Evolutionary conservation across 2,113 vertebrate species (phyloP), one percentile per base, ranked within the genome.

Genomic region (Dipodomys spectabilis): DNA sequence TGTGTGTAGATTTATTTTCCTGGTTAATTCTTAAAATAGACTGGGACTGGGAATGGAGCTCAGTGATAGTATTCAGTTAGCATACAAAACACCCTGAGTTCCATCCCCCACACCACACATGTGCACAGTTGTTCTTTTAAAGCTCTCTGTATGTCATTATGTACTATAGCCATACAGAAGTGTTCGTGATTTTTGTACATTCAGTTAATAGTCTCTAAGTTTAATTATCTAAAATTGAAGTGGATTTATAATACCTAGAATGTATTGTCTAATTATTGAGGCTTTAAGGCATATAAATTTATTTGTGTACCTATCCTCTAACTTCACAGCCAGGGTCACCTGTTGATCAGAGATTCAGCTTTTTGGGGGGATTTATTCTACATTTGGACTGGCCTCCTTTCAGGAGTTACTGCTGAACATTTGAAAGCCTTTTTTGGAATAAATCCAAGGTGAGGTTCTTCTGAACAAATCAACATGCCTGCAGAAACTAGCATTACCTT

Each of bases 391-490:
- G 85, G 30, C n/a, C 78, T 95, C 74, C 79, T 94, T 90, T 94
- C 69, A 96, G 72, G 92, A 93, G 67, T 92, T 95, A 71, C 69
- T 80, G 82, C 75, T 94, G 88, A 96, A 44, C 79, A 82, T 32
- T 87, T 95, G 87, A 95, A 78, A 94, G 39, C 71, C 79, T 93
- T n/a, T 88, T 94, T 90, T 89, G 85, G 65, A 94, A 71, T 94
- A 95, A 88, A 90, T 95, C 65, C 92, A 96, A 95, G 68, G 89
- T 90, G 90, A 95, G 64, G 78, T 86, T 96, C 88, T 93, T 95
- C 49, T 89, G 81, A 62, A 89, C 68, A 94, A 93, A 27, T 82
- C n/a, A 71, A 75, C 18, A 35, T 91, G 44, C 83, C 72, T 88
- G 22, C 60, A 78, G 32, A 30, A 90, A 12, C 49, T 49, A 88